Conservation (phyloP, 1,140 invertebrate species). For the Drosophila orosa region DNA sequence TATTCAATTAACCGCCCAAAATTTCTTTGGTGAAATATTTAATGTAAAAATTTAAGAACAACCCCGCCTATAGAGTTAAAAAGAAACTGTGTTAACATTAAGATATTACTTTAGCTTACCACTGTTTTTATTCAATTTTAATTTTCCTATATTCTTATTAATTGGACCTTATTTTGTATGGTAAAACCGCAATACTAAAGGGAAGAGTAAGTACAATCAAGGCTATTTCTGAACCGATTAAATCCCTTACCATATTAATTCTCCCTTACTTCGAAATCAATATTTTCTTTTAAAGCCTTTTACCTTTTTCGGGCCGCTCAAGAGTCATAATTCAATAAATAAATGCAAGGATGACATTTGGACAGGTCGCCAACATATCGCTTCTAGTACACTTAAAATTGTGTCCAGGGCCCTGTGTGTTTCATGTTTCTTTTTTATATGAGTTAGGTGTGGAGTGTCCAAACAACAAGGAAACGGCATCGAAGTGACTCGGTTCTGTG, state of each 20-base stretch:
- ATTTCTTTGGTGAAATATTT: too few species aligned
- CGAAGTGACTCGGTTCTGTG: conserved; percentile 35
- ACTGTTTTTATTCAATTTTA: too few species aligned
- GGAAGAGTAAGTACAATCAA: background rate
- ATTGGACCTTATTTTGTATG: too few species aligned
- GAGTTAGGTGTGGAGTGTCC: conserved; percentile 16
- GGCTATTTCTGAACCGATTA: background rate
- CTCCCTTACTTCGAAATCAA: conserved; percentile 4
- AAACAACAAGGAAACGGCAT: conserved; percentile 39
- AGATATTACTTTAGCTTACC: too few species aligned
- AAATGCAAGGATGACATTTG: conserved; percentile 74
- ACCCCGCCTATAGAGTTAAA: too few species aligned
- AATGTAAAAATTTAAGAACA: too few species aligned
- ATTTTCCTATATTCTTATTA: too few species aligned
- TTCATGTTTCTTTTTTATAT: conserved; percentile 11
- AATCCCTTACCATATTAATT: background rate
- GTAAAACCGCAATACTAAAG: too few species aligned
- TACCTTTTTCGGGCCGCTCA: conserved; percentile 8
- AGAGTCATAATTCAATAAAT: conserved; percentile 75
- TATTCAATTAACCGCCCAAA: too few species aligned
- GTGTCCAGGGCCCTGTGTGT: conserved; percentile 34
- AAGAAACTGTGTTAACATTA: too few species aligned
- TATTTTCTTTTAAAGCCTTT: conserved; percentile 2
- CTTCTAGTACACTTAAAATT: conserved; percentile 69
- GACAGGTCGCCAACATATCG: conserved; percentile 71